Evolutionary conservation across 1,140 invertebrate genomes (phyloP).

Genomic region (Nephila pilipes): DNA sequence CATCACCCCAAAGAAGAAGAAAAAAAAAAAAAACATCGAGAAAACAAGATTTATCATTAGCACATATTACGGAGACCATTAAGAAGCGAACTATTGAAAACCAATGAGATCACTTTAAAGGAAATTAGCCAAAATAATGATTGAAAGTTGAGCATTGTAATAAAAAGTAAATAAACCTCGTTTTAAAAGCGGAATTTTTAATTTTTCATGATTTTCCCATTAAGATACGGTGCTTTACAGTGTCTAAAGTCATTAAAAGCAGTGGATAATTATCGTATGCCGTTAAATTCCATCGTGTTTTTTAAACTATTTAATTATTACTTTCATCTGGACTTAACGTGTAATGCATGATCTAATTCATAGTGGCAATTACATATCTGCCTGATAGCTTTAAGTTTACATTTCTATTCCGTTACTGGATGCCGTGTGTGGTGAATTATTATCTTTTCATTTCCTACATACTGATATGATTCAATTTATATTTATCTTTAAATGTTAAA

Average conservation of each 20-base stretch:
- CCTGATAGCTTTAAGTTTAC: background rate
- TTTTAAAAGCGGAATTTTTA: background rate
- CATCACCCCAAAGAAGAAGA: too few relatives aligned
- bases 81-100: slow-evolving; percentile 19
- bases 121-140: slow-evolving; percentile 23
- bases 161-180: background rate
- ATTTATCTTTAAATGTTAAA: too few relatives aligned
- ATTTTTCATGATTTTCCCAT: background rate
- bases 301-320: background rate
- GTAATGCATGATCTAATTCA: background rate
- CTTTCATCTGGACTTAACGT: background rate
- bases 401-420: background rate
- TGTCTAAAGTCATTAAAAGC: background rate
- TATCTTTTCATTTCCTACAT: background rate
- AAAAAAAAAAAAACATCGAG: background rate
- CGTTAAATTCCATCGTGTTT: background rate
- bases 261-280: background rate
- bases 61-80: background rate
- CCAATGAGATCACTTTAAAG: slow-evolving; percentile 18
- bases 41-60: background rate
- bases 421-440: background rate
- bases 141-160: background rate
- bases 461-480: background rate
- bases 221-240: background rate
- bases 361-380: background rate